Percentiles rank a stretch among this genome's conserved stretches.
phyloP scores from a whole-genome alignment of 2,797 vertebrate genomes.

The Cossypha heuglini region DNA sequence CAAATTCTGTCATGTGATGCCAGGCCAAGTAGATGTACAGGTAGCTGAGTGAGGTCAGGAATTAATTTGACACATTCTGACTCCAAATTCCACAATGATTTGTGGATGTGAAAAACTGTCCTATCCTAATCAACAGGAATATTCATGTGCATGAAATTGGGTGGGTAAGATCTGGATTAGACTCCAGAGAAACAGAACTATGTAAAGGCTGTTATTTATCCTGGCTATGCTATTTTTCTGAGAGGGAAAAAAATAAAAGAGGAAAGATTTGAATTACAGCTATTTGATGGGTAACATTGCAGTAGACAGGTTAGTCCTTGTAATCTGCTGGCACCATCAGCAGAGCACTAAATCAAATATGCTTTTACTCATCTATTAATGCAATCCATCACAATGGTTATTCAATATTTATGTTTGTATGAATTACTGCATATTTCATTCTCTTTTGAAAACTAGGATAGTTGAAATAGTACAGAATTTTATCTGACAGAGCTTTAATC shows the following conservation, averaged over 20 bases:
- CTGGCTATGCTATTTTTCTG: neutral
- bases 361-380: slow-evolving; percentile 38
- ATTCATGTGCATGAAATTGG: neutral
- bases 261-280: neutral
- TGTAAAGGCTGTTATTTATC: neutral
- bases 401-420: slow-evolving; percentile 50
- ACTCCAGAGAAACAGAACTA: neutral
- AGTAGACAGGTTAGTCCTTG: slow-evolving; percentile 26
- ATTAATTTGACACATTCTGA: neutral
- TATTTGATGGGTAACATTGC: neutral
- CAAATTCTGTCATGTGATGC: neutral
- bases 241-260: rapidly evolving
- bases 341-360: slow-evolving; percentile 31
- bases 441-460: slow-evolving; percentile 14
- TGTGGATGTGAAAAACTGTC: neutral
- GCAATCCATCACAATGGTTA: slow-evolving; percentile 25
- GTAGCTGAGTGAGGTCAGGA: neutral
- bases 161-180: neutral
- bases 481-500: slow-evolving; percentile 46
- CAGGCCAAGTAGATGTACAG: neutral
- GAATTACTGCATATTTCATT: slow-evolving; percentile 42
- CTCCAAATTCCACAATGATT: neutral
- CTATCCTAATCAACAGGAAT: neutral
- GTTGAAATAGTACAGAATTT: slow-evolving; percentile 42
- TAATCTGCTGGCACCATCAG: slow-evolving; percentile 22